Percentiles rank a stretch among this genome's conserved stretches.
These are phyloP conservation scores for Nannospalax galili DNA, from an alignment of 2,113 vertebrate genomes.

Conservation along the genomic window DNA sequence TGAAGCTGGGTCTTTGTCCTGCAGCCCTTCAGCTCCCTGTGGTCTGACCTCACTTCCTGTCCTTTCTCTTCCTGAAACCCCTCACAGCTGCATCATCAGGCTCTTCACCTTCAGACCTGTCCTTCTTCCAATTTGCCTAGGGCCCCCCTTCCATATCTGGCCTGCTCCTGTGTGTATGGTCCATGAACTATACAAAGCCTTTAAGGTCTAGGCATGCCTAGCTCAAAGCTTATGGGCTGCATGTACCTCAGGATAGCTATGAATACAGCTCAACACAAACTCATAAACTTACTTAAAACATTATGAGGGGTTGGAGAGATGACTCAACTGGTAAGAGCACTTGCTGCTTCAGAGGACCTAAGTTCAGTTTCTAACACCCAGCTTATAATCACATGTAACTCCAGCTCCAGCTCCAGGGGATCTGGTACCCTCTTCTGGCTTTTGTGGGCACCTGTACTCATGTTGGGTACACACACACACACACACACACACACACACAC, in stretches of 20 bases:
- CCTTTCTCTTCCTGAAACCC: neutral
- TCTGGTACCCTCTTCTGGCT: neutral
- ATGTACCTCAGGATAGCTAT: neutral
- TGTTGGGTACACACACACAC: too few relatives aligned
- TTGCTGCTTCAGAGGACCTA: neutral
- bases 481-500: too few relatives aligned
- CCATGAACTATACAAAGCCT: neutral
- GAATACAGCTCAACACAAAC: neutral
- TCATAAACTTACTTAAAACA: neutral
- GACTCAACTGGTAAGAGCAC: neutral
- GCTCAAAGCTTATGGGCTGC: neutral
- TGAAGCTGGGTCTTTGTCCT: neutral
- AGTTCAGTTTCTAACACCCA: neutral
- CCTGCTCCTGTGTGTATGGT: neutral
- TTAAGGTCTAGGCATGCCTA: neutral
- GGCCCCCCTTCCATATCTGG: neutral
- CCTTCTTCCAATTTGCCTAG: neutral
- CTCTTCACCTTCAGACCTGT: accelerated
- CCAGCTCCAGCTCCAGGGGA: neutral
- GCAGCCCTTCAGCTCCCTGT: neutral
- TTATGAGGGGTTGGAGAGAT: neutral
- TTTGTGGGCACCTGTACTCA: too few relatives aligned
- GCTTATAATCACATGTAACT: neutral
- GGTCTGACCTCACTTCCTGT: accelerated
- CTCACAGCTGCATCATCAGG: too few relatives aligned